phyloP scores from a whole-genome alignment of 2,797 vertebrate genomes.

The Propithecus deckenii region DNA sequence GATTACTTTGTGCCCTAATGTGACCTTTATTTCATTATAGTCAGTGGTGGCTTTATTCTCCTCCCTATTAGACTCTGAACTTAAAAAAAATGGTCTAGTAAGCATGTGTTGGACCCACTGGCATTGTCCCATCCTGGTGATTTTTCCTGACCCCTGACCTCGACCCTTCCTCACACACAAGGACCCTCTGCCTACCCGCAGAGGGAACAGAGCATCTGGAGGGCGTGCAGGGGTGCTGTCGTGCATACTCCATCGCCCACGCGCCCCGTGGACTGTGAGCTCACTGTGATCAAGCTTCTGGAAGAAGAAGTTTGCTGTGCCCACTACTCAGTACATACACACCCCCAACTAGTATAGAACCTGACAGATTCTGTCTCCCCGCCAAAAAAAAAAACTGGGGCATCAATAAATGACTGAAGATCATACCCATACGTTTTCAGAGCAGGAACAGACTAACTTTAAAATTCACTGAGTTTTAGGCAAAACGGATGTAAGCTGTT shows the following conservation, averaged over 20 bases:
- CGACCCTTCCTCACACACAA: neutral
- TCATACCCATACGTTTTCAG: neutral
- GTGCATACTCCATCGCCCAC: neutral
- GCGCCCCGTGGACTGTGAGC: fast-evolving
- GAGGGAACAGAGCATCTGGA: neutral
- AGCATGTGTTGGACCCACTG: fast-evolving
- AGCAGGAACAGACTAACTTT: neutral
- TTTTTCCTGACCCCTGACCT: neutral
- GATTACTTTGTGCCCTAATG: neutral
- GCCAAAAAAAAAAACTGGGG: neutral
- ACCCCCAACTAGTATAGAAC: neutral
- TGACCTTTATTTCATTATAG: neutral
- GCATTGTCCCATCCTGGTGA: neutral
- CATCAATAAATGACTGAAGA: neutral
- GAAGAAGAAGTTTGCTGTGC: neutral
- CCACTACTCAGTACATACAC: neutral
- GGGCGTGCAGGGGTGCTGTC: fast-evolving
- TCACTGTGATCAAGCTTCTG: neutral
- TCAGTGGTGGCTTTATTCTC: neutral
- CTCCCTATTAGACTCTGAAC: neutral
- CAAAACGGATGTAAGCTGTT: neutral
- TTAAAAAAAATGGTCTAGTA: neutral
- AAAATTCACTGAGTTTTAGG: neutral
- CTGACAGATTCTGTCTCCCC: neutral
- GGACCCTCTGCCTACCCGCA: neutral